These are phyloP conservation scores for Nesoenas mayeri DNA, from an alignment of 2,113 vertebrate species.

Conservation along the genomic window DNA sequence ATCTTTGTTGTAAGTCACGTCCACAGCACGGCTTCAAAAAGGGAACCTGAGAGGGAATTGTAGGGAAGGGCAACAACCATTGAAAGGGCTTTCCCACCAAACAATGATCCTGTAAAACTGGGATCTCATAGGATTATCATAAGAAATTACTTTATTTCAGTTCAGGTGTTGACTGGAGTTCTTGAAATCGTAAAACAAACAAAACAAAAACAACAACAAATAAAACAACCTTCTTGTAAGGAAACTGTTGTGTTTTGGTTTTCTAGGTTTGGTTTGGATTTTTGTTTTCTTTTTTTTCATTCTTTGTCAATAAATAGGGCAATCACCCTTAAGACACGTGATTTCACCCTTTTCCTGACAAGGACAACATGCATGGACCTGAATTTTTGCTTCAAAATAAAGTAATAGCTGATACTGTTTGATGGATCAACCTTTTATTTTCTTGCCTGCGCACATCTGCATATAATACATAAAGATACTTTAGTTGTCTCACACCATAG, in stretches of 20 bases:
- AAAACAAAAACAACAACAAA: too few species aligned
- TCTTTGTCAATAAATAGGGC: not conserved
- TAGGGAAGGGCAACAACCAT: not conserved
- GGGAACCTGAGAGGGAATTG: not conserved
- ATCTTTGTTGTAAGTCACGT: not conserved
- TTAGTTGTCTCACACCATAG: not conserved
- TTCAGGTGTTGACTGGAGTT: not conserved
- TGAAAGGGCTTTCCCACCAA: not conserved
- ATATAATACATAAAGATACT: not conserved
- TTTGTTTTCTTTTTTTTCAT: not conserved
- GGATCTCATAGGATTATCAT: not conserved
- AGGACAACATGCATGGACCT: not conserved
- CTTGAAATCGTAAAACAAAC: not conserved
- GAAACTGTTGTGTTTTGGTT: not conserved
- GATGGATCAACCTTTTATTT: not conserved
- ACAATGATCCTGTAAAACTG: not conserved
- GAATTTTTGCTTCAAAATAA: not conserved
- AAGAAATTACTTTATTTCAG: not conserved
- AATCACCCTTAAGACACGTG: not conserved
- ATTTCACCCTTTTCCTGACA: not conserved
- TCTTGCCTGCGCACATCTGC: not conserved
- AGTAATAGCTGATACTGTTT: not conserved
- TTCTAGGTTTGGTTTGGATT: not conserved
- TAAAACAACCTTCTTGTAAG: not conserved
- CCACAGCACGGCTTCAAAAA: not conserved